Conservation (phyloP, 2,113 vertebrate species). For the Rhabdomys dilectus region DNA sequence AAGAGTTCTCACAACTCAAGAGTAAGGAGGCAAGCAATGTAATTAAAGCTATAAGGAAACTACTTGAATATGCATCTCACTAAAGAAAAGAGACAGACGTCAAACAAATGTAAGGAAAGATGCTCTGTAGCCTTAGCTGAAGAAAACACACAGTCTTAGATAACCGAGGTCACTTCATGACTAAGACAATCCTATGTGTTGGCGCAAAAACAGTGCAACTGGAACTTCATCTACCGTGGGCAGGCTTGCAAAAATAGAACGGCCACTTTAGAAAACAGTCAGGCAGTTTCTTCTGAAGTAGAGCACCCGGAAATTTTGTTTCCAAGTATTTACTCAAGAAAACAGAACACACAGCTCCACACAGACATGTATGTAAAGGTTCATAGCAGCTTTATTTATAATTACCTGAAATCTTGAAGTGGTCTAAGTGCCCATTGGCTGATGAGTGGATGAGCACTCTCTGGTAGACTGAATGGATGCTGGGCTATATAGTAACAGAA, state of each 20-base stretch:
- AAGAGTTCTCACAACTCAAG: background rate
- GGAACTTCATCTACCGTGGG: background rate
- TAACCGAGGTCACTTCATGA: background rate
- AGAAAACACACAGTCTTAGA: background rate
- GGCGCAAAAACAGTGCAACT: background rate
- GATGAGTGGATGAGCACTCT: background rate
- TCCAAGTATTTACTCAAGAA: background rate
- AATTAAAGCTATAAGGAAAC: background rate
- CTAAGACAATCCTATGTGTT: background rate
- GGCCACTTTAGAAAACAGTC: background rate
- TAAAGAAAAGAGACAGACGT: background rate
- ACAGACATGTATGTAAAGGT: background rate
- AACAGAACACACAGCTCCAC: constrained; percentile 1
- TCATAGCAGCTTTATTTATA: background rate
- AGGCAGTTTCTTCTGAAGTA: background rate
- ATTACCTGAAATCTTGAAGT: background rate
- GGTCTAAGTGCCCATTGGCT: background rate
- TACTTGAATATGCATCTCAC: background rate
- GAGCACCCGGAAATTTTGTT: background rate
- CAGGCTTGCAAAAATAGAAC: background rate
- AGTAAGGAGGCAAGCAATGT: background rate
- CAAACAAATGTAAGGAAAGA: background rate
- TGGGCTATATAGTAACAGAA: background rate
- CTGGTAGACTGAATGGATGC: background rate
- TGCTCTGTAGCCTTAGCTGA: background rate